Base-by-base conservation (phyloP, 2,113 vertebrate species). In the Atractosteus spatula region DNA sequence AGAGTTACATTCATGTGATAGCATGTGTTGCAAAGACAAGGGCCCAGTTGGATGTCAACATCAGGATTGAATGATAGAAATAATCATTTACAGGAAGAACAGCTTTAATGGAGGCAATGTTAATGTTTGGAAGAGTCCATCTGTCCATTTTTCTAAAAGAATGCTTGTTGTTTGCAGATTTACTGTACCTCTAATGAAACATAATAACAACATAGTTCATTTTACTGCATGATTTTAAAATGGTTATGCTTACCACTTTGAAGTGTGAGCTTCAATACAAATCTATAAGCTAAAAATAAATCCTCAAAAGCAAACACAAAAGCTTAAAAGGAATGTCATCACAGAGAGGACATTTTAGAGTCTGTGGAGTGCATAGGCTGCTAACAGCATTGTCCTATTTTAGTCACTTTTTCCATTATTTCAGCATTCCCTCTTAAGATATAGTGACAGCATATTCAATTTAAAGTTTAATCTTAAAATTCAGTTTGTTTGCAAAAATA, bases 371-470 rank as follows among this genome's bases (percentile, higher is more conserved):
- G 4, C 2, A 11, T n/a, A 61, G 55, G 63, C 5, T 44, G 73
- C 42, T 63, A 14, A 71, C 17, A 41, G 14, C 42, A 42, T 57
- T 7, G 47, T 65, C 13, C 73, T 71, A 65, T 54, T 72, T 66
- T 56, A 44, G 62, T 7, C 10, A 41, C 54, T 7, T 54, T 75
- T 66, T 63, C 6, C 67, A 43, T 68, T 41, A 4, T 74, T 43
- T 29, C 65, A 62, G 56, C 55, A 16, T 42, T 62, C 56, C 66
- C n/a, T 62, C 8, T 11, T 8, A 7, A 74, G 45, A 62, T 29
- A n/a, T 8, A 14, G 17, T 59, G 66, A 68, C 59, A 69, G 59
- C 61, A 55, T 74, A 63, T 70, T 74, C 67, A 56, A 43, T 65
- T 65, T 55, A 51, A 56, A 70, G 68, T 65, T 74, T 51, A 29